These are phyloP conservation scores for Melieria crassipennis DNA, from an alignment of 2,888 invertebrate genomes.

Conservation along the genomic window DNA sequence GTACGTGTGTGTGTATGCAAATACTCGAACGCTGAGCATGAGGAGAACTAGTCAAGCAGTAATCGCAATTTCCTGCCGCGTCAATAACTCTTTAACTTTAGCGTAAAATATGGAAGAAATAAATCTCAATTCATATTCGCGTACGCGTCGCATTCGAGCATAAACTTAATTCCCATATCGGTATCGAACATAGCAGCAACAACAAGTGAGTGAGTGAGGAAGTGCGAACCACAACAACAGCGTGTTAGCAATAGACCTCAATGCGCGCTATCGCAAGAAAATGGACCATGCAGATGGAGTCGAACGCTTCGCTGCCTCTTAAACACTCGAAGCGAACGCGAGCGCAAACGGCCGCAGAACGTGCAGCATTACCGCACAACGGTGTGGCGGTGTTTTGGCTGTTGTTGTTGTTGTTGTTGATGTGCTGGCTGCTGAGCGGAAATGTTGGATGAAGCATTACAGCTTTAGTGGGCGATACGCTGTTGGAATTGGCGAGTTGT, in stretches of 20 bases:
- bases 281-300: constrained; percentile 1
- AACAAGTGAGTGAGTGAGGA: constrained; percentile 8
- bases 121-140: constrained; percentile 9
- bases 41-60: constrained; percentile 4
- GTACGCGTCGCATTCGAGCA: constrained; percentile 46
- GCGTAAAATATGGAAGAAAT: constrained; percentile 40
- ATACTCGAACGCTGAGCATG: background rate
- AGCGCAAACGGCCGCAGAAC: background rate
- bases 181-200: constrained; percentile 22
- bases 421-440: constrained; percentile 22
- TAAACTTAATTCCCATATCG: constrained; percentile 37
- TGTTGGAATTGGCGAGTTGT: background rate
- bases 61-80: constrained; percentile 26
- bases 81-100: constrained; percentile 55
- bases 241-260: constrained; percentile 6
- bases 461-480: background rate
- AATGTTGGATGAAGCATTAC: constrained; percentile 7
- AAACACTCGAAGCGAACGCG: too few relatives aligned
- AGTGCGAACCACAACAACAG: background rate
- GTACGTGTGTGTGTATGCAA: too few relatives aligned
- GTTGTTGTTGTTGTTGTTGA: constrained; percentile 34
- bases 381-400: constrained; percentile 8
- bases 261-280: background rate
- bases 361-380: background rate
- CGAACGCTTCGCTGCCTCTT: background rate